phyloP scores from a whole-genome alignment of 2,113 vertebrate genomes.

The Boulengeromyrus knoepffleri region DNA sequence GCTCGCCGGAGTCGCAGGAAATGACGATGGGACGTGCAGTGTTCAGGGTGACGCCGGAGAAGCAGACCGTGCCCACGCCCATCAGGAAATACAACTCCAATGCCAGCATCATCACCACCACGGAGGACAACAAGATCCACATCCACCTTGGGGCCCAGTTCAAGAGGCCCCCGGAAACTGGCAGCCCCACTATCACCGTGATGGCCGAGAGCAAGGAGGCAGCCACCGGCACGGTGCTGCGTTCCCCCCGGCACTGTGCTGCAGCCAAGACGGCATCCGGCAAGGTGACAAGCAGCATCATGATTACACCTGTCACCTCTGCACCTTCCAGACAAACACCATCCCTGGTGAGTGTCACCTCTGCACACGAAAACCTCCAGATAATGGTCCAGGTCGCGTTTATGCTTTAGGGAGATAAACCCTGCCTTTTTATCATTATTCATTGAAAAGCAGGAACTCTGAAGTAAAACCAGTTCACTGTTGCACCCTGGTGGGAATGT shows the following conservation, averaged over 20 bases:
- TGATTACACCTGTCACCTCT: constrained; percentile 79
- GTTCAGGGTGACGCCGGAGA: constrained; percentile 91
- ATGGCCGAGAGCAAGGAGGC: constrained; percentile 76
- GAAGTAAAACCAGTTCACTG: neutral
- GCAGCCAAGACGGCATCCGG: constrained; percentile 60
- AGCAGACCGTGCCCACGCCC: constrained; percentile 75
- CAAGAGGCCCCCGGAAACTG: constrained; percentile 63
- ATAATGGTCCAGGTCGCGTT: neutral
- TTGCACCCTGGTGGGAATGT: neutral
- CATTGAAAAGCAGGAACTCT: neutral
- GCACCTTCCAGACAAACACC: constrained; percentile 73
- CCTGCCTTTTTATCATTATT: neutral
- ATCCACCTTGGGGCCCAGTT: constrained; percentile 85
- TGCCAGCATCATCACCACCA: constrained; percentile 78
- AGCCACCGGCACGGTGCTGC: constrained; percentile 81
- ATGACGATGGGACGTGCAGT: constrained; percentile 85
- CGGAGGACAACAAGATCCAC: constrained; percentile 95
- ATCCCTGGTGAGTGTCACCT: constrained; percentile 65
- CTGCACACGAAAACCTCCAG: neutral
- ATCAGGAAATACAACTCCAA: constrained; percentile 77
- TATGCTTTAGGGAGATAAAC: neutral
- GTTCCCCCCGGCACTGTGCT: constrained; percentile 77
- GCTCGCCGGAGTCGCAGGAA: constrained; percentile 75
- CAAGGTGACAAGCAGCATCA: constrained; percentile 91
- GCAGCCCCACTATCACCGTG: constrained; percentile 71